Evolutionary conservation across 2,797 vertebrate genomes (phyloP), one percentile per base, ranked within the genome.

Genomic region (Hydrocynus forskahlii): DNA sequence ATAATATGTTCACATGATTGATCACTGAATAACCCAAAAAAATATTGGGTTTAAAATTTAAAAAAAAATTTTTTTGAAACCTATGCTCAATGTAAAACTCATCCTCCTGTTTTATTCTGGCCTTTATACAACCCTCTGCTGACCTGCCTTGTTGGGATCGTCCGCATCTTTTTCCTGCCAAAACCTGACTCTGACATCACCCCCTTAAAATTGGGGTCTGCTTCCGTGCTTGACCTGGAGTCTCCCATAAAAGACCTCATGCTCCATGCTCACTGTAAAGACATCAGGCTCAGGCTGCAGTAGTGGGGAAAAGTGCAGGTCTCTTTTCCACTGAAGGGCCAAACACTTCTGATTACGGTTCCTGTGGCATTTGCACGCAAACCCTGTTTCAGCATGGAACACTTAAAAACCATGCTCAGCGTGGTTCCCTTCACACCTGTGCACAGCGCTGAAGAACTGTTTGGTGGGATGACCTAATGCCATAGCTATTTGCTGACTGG

Each of bases 281-380:
- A 77, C 73, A 70, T 79, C 76, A 70, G 21, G 43, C 43, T 76
- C 59, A 66, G 72, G 21, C 14, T 57, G 29, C 8, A 13, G 21
- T 40, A 43, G 54, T 3, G 25, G 14, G 35, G 52, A 45, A 14
- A 60, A 60, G 25, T 9, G 54, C 17, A 35, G 48, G 13, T 13
- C 48, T 52, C 13, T 52, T 12, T 7, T 14, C 29, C 25, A 5
- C 13, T 35, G 14, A 14, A 35, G 16, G 35, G 63, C 21, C 2
- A 3, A 60, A 23, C 54, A 5, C 19, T 19, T n/a, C 19, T 57
- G 7, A n/a, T 17, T 4, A 52, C 13, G 8, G 43, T 45, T 45
- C 43, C 43, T 8, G 43, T 45, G 43, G 43, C 10, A 45, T 45
- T 45, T 54, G 12, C 13, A 54, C 4, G 3, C 13, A 57, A 57